Conservation (phyloP, 1,140 invertebrate genomes). For the Metopolophium dirhodum region DNA sequence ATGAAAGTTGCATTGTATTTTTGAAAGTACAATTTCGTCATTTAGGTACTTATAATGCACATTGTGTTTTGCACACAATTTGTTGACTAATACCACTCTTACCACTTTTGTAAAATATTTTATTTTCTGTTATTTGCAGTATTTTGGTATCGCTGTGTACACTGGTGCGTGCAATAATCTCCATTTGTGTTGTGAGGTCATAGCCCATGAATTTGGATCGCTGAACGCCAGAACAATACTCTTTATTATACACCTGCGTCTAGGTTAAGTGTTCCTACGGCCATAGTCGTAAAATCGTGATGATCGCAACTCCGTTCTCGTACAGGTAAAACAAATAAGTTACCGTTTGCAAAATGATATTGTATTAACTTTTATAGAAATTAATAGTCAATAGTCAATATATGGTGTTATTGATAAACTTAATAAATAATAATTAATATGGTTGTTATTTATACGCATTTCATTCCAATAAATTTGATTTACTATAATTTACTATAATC, state of each 20-base stretch:
- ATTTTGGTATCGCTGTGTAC: background rate
- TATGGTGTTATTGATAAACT: background rate
- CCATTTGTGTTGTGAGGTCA: background rate
- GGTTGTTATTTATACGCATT: background rate
- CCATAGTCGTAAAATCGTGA: background rate
- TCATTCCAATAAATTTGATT: background rate
- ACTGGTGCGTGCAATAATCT: conserved; percentile 5
- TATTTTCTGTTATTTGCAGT: conserved; percentile 6
- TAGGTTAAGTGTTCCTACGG: background rate
- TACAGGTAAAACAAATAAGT: background rate
- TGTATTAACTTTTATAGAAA: background rate
- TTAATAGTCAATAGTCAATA: background rate
- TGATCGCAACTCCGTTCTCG: background rate
- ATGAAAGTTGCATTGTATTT: background rate
- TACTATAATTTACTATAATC: background rate
- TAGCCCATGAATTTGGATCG: background rate
- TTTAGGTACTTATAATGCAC: background rate
- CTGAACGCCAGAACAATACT: background rate
- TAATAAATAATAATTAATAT: background rate
- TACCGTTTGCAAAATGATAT: background rate
- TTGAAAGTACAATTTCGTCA: background rate
- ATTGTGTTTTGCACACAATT: background rate
- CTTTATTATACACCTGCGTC: background rate
- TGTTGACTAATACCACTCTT: background rate
- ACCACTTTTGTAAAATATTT: background rate